phyloP scores from a whole-genome alignment of 2,888 invertebrate genomes.

The Chromoteleia sp. region DNA sequence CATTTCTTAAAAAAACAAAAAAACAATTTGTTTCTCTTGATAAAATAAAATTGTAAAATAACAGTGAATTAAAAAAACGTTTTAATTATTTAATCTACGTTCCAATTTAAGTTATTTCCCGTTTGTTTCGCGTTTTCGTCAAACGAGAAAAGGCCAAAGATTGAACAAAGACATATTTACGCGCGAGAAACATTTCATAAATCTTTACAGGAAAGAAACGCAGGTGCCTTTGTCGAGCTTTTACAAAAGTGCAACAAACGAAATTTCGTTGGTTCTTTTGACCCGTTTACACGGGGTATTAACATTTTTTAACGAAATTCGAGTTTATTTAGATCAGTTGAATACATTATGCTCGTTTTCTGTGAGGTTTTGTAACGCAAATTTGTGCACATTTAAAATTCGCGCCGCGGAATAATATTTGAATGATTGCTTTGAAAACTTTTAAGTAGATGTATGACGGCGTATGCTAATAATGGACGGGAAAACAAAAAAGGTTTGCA shows the following conservation, averaged over 20 bases:
- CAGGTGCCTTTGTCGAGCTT: conserved; percentile 10
- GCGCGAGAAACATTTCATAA: conserved; percentile 11
- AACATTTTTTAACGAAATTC: conserved; percentile 24
- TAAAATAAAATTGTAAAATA: too few species aligned
- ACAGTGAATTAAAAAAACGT: too few species aligned
- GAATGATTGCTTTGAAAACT: conserved; percentile 25
- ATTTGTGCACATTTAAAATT: conserved; percentile 19
- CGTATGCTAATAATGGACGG: conserved; percentile 14
- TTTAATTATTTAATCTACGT: too few species aligned
- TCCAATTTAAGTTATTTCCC: conserved; percentile 11
- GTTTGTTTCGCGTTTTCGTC: conserved; percentile 6
- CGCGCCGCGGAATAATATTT: conserved; percentile 17
- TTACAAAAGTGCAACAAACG: conserved; percentile 6
- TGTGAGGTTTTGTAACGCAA: conserved; percentile 11
- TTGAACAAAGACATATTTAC: conserved; percentile 8
- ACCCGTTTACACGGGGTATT: conserved; percentile 11
- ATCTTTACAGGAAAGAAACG: conserved; percentile 13
- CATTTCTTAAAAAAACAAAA: too few species aligned
- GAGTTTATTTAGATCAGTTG: conserved; percentile 24
- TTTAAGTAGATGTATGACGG: conserved; percentile 16
- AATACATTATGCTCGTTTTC: conserved; percentile 14
- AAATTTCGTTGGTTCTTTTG: conserved; percentile 17
- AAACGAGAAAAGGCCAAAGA: not conserved
- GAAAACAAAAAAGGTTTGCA: too few species aligned
- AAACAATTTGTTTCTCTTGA: too few species aligned